Base-by-base conservation (phyloP, 30 jellyfish, hydroid and myxozoan species). In the Chrysaora quinquecirrha region DNA sequence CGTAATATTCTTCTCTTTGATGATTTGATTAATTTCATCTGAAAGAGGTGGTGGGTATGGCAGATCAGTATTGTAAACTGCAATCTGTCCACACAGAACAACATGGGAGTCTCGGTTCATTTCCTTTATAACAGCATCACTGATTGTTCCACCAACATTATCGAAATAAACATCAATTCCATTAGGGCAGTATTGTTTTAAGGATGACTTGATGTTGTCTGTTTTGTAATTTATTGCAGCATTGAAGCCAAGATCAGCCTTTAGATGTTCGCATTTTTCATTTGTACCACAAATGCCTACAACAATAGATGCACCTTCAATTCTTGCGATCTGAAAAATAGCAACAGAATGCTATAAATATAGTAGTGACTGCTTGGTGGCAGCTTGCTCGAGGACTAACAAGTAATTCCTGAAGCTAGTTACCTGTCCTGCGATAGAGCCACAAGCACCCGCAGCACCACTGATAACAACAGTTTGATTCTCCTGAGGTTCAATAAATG, bases 381-480 rank as follows among this genome's bases (percentile, higher is more conserved):
- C 6, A 38, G 6, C 14, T 38, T 3, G 14, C 6, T 38, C 54
- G 14, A 38, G 54, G 54, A 38, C n/a, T n/a, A 38, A 38, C 11
- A 38, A 38, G 14, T 3, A 38, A 38, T 3, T 6, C 54, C 14
- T 38, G 54, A 38, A 38, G 14, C 14, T 38, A 3, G 6, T 11
- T 76, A 76, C 88, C 79, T 85, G 95, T 2, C 95, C 95, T 12
- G 89, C 95, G 30, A 67, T 30, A 3, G 77, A 62, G 18, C 95
- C 95, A 75, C 89, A 74, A 1, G 85, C 85, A 3, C 95, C 95
- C 33, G 95, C 89, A 11, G 95, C 95, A 18, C 85, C 89, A 75
- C 95, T 85, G 10, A 85, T 75, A 30, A 85, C 95, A 67, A 85
- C 52, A n/a, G 85, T 64, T 34, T 85, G 85, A 56, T 33, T 64